A percentile compares a stretch with the other conserved stretches of the same genome.
phyloP scores from a whole-genome alignment of 2,888 invertebrate species.

The Gymnocheta viridis region DNA sequence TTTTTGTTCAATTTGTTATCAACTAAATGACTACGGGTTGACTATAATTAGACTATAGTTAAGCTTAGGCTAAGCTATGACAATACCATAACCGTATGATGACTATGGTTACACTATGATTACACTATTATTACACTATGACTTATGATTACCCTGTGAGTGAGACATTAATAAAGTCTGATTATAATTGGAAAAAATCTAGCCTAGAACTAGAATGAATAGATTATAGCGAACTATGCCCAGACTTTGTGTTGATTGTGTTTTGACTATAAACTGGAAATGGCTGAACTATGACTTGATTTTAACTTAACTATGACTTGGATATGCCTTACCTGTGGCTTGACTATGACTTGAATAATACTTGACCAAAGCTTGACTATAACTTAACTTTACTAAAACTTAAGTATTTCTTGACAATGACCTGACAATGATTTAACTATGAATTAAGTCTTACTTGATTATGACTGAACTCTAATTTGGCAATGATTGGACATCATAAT shows the following conservation, averaged over 20 bases:
- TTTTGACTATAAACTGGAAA: neutral
- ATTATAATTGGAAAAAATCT: neutral
- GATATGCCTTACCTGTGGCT: neutral
- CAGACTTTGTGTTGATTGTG: neutral
- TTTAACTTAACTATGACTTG: neutral
- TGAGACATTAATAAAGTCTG: too few species aligned
- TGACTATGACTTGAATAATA: neutral
- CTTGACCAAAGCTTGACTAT: neutral
- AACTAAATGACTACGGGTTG: too few species aligned
- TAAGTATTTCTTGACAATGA: too few species aligned
- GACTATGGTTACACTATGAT: too few species aligned
- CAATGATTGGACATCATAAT: too few species aligned
- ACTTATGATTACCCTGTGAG: too few species aligned
- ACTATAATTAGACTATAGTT: too few species aligned
- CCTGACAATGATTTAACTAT: neutral
- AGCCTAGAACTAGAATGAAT: neutral
- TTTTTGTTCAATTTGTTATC: too few species aligned
- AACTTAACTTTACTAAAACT: neutral
- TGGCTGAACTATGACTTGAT: neutral
- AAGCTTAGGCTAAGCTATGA: too few species aligned
- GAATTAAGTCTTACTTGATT: neutral
- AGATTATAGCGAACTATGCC: neutral
- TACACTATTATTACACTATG: too few species aligned
- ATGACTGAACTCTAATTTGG: neutral
- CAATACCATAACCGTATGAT: too few species aligned